Evolutionary conservation across 2,888 invertebrate species (phyloP), one percentile per base, ranked within the genome.

Genomic region (Plebejus argus): DNA sequence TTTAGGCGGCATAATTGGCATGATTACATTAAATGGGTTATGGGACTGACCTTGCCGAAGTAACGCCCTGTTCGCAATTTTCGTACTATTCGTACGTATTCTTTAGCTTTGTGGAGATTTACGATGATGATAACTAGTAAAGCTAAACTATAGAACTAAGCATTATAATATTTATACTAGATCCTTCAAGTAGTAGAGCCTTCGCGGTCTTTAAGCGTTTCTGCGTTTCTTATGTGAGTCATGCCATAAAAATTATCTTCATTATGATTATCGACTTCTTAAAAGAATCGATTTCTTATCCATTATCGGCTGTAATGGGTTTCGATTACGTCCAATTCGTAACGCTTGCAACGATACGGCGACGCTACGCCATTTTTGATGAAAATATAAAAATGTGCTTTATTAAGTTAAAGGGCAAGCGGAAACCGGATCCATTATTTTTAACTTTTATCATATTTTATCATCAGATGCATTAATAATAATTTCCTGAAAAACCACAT

Each of bases 341-440:
- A 72, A 72, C 72, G 39, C 72, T 72, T 72, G 72, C 72, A 18
- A 18, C 72, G 39, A 72, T 72, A 72, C 20, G 72, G 39, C 72
- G 45, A 45, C 12, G 71, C 35, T 71, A 10, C 35, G 72, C 45
- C 72, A 45, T 72, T 72, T 72, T 72, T 72, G 20, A 72, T 35
- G 72, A 72, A 72, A 72, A 72, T 72, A 72, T 39, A 3, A 71
- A n/a, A 70, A 70, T 33, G 20, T 58, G 0, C 5, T 28, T n/a
- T 72, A 39, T 72, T 39, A 45, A 39, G 72, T 72, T 72, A 39
- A 72, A 72, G 39, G 72, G 45, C 72, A 20, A 72, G 45, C 45
- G 72, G 72, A 72, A 70, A 71, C 71, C 71, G 71, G 71, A 71
- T 71, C 71, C 71, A 72, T 72, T 45, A 20, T 72, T 72, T 72